A percentile compares a stretch with the other conserved stretches of the same genome.
Evolutionary conservation across 2,888 invertebrate species (phyloP).

Genomic region (Candidula unifasciata): DNA sequence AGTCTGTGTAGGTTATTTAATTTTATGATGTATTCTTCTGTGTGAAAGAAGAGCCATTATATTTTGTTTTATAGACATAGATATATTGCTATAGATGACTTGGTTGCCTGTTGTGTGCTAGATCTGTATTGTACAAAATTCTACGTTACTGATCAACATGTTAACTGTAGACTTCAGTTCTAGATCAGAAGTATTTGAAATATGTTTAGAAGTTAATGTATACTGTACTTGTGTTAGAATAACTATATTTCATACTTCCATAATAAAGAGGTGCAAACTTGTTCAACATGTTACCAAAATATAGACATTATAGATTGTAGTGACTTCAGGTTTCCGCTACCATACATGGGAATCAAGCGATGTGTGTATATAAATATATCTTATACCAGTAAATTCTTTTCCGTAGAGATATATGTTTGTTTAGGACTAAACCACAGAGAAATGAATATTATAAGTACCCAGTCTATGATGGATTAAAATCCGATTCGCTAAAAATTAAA

Average conservation of each 20-base stretch:
- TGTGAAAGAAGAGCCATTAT: conserved; percentile 37
- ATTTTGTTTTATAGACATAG: conserved; percentile 2
- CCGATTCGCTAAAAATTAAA: not conserved
- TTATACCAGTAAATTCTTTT: not conserved
- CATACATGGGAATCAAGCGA: not conserved
- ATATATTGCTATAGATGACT: conserved; percentile 6
- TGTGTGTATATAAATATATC: not conserved
- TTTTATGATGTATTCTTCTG: not conserved
- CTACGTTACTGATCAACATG: conserved; percentile 6
- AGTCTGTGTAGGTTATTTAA: not conserved
- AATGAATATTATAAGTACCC: not conserved
- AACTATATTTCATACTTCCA: not conserved
- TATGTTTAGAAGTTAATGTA: conserved; percentile 29
- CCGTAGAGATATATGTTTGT: not conserved
- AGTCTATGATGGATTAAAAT: not conserved
- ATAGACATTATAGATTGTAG: conserved; percentile 2
- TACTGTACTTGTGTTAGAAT: conserved; percentile 21
- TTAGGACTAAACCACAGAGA: not conserved
- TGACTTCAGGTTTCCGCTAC: not conserved
- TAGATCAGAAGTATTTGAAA: conserved; percentile 33
- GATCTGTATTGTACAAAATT: conserved; percentile 38
- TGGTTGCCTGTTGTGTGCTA: conserved; percentile 40
- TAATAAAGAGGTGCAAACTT: not conserved
- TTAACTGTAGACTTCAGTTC: conserved; percentile 28
- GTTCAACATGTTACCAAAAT: not conserved